Percentiles rank a stretch among this genome's conserved stretches.
Evolutionary conservation across 2,113 vertebrate species (phyloP).

Genomic region (Otocyon megalotis): DNA sequence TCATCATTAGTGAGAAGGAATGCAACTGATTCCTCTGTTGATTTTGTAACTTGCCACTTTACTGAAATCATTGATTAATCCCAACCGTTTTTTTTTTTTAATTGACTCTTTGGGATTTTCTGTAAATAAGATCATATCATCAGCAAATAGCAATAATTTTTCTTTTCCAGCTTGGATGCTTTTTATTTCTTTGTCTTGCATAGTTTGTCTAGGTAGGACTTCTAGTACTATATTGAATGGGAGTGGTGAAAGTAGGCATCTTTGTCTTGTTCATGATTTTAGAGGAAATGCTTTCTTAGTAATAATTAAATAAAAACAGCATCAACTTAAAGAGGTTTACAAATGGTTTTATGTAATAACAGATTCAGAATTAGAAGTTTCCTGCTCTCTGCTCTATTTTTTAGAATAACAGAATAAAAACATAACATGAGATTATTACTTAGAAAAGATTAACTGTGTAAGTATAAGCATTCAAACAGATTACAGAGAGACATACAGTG

Average conservation of each 20-base stretch:
- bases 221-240: not conserved
- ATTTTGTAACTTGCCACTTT: not conserved
- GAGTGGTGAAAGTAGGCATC: not conserved
- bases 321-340: conserved; percentile 43
- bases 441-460: conserved; percentile 62
- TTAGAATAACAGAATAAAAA: conserved; percentile 62
- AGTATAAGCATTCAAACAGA: not conserved
- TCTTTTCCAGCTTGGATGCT: not conserved
- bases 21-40: not conserved
- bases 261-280: not conserved
- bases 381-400: conserved; percentile 40
- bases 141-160: not conserved
- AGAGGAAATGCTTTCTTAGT: not conserved
- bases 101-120: not conserved
- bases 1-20: not conserved
- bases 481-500: not conserved
- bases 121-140: not conserved
- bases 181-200: not conserved
- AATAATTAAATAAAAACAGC: conserved; percentile 59
- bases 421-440: not conserved
- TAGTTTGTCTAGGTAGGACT: not conserved
- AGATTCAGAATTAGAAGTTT: conserved; percentile 58
- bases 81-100: not conserved
- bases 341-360: conserved; percentile 50
- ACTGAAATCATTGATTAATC: not conserved